Evolutionary conservation across 2,113 vertebrate species (phyloP), one percentile per base, ranked within the genome.

Genomic region (Glaucidium brasilianum): DNA sequence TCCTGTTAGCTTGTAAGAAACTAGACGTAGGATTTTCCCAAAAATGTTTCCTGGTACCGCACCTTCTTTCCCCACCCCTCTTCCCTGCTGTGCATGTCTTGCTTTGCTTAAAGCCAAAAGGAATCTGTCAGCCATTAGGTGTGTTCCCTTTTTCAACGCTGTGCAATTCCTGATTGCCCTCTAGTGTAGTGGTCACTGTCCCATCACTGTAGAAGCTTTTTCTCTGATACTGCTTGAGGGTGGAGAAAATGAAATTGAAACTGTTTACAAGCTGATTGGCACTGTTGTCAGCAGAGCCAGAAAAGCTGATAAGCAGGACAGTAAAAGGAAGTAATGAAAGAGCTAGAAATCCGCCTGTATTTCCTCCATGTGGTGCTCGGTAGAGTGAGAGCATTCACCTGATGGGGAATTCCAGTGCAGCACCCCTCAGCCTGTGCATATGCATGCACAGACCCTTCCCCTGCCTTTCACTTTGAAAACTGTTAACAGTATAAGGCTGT

Each of bases 21-120:
- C 29, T 47, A 73, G 52, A 78, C 67, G 10, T 13, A 95, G 96
- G 91, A 85, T 90, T 95, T 96, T 85, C 74, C 73, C 80, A 18
- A 29, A 74, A 91, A 68, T 3, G 8, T 90, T 97, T 97, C 95
- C 92, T 94, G 81, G 62, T 95, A 12, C 73, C 77, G 66, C 76
- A 41, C 80, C 80, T 96, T 69, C 49, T 73, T 84, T 90, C 56
- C 62, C 77, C 69, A 88, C 43, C 77, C 69, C 39, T 79, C 22
- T 92, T 94, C 26, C 41, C 49, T 85, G 58, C 74, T 91, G 19
- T 86, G 90, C 66, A 26, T 87, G 69, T 68, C 89, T 91, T 67
- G 53, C 35, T 95, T 93, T 85, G 66, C 74, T 79, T 63, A 73
- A 87, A 90, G 67, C 45, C 67, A 59, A n/a, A 74, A 68, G 49